Evolutionary conservation across 1,140 invertebrate genomes (phyloP).

Genomic region (Parasteatoda tepidariorum): DNA sequence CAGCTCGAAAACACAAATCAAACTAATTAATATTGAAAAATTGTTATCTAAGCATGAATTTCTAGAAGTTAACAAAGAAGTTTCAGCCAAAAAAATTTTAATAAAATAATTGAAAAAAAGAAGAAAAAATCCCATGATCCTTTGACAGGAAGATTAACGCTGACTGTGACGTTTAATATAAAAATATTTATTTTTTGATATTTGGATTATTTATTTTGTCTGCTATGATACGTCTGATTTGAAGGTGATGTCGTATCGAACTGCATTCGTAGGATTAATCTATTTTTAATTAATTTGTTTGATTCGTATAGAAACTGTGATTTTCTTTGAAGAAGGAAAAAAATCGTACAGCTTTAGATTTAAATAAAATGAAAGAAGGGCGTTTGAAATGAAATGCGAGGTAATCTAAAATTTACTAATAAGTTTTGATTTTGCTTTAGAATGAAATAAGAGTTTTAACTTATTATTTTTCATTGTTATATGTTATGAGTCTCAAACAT

Average conservation of each 20-base stretch:
- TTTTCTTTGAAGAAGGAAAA: too few species aligned
- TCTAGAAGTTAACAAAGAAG: too few species aligned
- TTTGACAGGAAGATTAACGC: background rate
- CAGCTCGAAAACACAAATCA: too few species aligned
- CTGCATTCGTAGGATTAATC: background rate
- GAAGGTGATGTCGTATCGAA: conserved; percentile 41
- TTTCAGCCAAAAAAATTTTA: too few species aligned
- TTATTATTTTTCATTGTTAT: too few species aligned
- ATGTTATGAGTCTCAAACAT: too few species aligned
- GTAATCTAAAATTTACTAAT: conserved; percentile 4
- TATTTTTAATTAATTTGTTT: background rate
- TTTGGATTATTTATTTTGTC: conserved; percentile 32
- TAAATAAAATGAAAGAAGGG: conserved; percentile 2
- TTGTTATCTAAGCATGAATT: too few species aligned
- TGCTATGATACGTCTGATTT: conserved; percentile 21
- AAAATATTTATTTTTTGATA: conserved; percentile 25
- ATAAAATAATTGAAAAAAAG: background rate
- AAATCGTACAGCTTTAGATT: too few species aligned
- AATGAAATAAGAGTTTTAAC: too few species aligned
- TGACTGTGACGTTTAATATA: conserved; percentile 21
- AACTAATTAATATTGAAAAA: too few species aligned
- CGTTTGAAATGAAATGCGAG: conserved; percentile 4
- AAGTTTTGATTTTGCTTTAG: too few species aligned
- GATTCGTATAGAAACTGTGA: too few species aligned
- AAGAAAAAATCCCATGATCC: background rate